Conservation (phyloP, 2,797 vertebrate species). For the Strix occidentalis region DNA sequence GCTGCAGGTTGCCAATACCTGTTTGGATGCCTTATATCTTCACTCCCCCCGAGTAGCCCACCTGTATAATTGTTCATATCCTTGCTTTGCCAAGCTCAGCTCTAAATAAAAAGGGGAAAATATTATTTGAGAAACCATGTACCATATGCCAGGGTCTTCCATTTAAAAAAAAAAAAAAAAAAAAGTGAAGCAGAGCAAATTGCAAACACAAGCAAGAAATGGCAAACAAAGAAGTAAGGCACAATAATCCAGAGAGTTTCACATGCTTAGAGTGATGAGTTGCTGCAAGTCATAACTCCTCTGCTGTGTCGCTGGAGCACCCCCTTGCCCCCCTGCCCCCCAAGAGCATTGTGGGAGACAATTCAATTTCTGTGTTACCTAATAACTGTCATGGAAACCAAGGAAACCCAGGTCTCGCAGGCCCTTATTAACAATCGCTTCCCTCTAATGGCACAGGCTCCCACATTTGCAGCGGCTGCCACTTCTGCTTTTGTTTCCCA, state of each 20-base stretch:
- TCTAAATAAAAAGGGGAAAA: slow-evolving; percentile 75
- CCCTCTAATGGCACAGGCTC: slow-evolving; percentile 62
- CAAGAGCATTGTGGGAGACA: slow-evolving; percentile 71
- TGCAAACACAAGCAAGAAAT: neutral
- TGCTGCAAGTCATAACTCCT: slow-evolving; percentile 60
- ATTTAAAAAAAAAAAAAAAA: neutral
- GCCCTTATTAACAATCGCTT: slow-evolving; percentile 72
- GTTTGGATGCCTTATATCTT: slow-evolving; percentile 73
- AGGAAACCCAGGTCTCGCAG: slow-evolving; percentile 72
- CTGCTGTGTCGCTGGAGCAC: slow-evolving; percentile 52
- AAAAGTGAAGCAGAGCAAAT: slow-evolving; percentile 19
- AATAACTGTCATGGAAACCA: slow-evolving; percentile 83
- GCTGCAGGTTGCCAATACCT: slow-evolving; percentile 72
- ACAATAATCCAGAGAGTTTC: slow-evolving; percentile 49
- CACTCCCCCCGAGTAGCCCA: slow-evolving; percentile 74
- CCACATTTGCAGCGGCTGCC: slow-evolving; percentile 65
- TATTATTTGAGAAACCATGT: slow-evolving; percentile 64
- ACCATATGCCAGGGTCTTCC: slow-evolving; percentile 40
- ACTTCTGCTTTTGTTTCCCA: slow-evolving; percentile 61
- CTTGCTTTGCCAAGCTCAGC: slow-evolving; percentile 74
- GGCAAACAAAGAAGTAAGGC: slow-evolving; percentile 14
- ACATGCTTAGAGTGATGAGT: slow-evolving; percentile 33
- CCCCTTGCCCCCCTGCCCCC: slow-evolving; percentile 42
- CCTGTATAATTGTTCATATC: slow-evolving; percentile 79
- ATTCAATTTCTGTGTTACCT: slow-evolving; percentile 78